Conservation (phyloP, 2,797 vertebrate genomes). For the Danio choprae region DNA sequence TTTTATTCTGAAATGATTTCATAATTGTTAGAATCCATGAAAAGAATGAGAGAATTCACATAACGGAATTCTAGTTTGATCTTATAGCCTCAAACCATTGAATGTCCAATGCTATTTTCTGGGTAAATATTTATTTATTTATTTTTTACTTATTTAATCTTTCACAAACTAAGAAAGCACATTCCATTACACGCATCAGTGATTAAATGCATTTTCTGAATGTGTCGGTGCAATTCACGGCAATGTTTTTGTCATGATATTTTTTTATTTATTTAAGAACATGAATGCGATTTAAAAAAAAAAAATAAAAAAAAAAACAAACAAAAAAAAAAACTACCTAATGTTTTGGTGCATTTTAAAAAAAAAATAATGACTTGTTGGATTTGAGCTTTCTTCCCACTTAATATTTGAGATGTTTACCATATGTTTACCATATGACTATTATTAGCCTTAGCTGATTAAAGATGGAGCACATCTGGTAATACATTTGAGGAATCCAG, state of each 20-base stretch:
- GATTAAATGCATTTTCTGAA: conserved; percentile 17
- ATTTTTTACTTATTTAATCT: not conserved
- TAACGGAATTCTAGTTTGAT: no score
- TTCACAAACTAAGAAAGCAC: conserved; percentile 47
- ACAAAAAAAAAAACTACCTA: not conserved
- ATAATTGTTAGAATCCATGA: no score
- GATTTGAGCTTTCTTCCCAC: no score
- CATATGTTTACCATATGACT: no score
- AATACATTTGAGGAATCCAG: not conserved
- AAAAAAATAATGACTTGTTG: not conserved
- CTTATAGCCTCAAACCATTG: no score
- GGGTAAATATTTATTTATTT: not conserved
- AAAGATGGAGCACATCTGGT: not conserved
- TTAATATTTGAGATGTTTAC: no score
- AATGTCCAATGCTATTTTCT: no score
- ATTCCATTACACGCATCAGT: conserved; percentile 37
- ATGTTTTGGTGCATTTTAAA: not conserved
- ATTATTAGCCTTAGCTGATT: not conserved
- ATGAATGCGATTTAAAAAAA: conserved; percentile 42
- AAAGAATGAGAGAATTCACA: no score
- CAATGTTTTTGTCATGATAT: conserved; percentile 8
- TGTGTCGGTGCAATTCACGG: no score
- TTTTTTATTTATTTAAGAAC: not conserved
- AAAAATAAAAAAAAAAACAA: no score
- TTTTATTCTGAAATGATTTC: no score